phyloP scores from a whole-genome alignment of 2,797 vertebrate genomes.

The Sandelia bainsii region DNA sequence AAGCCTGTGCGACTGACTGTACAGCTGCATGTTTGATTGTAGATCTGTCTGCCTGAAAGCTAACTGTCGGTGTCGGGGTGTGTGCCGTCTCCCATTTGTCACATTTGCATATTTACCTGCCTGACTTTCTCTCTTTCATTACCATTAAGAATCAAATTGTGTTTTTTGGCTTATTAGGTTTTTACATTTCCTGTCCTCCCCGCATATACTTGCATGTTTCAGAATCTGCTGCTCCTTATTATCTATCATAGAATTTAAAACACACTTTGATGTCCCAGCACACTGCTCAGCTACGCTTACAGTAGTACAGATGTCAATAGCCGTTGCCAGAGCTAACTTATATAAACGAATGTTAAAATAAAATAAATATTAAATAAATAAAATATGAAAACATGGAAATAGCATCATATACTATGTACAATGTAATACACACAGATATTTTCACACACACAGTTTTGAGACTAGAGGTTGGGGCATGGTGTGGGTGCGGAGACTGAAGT shows the following conservation, averaged over 20 bases:
- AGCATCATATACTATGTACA: conserved; percentile 30
- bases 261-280: conserved; percentile 42
- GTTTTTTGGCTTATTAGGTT: conserved; percentile 3
- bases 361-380: no score
- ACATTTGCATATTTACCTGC: conserved; percentile 51
- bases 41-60: conserved; percentile 56
- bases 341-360: no score
- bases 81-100: conserved; percentile 41
- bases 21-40: conserved; percentile 45
- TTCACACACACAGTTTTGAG: conserved; percentile 32
- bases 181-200: conserved; percentile 2
- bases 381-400: conserved; percentile 30
- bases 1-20: conserved; percentile 25
- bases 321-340: conserved; percentile 27
- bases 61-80: conserved; percentile 18
- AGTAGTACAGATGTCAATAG: conserved; percentile 30
- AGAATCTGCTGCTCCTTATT: conserved; percentile 69
- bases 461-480: conserved; percentile 72
- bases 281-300: conserved; percentile 23
- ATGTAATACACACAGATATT: conserved; percentile 21
- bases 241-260: conserved; percentile 40
- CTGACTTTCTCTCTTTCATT: conserved; percentile 31
- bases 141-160: conserved; percentile 15
- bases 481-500: conserved; percentile 82
- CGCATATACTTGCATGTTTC: conserved; percentile 41